Base-by-base conservation (phyloP, 1,140 invertebrate species). In the Oscheius sp. region DNA sequence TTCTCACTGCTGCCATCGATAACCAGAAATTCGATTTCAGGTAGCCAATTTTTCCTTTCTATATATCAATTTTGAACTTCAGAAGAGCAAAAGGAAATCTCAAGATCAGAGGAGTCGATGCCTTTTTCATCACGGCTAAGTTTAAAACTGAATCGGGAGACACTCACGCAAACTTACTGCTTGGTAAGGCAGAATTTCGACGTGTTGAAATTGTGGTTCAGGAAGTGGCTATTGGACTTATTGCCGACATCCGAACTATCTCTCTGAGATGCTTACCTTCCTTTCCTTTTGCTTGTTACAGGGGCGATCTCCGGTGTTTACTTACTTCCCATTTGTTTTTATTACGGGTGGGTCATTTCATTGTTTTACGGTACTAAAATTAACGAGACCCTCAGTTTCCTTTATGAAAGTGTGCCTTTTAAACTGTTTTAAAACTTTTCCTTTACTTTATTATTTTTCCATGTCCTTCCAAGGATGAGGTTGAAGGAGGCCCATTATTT, bases 241-340 rank as follows among this genome's bases (percentile, higher is more conserved):
- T 23, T 68, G 67, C 26, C n/a, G 67, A 13, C 67, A 68, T 42
- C 67, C 67, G 4, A 68, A 68, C 55, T 68, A 68, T 55, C 28
- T 55, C 1, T 58, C 67, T 1, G 67, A 68, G 61, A 55, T 55
- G 3, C 2, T 59, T n/a, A 35, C 67, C 1, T 68, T 59, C 28
- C 18, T 52, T 1, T 31, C 67, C 0, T 68, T 68, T 35, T 68
- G 49, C 1, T 32, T 38, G 23, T 59, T 68, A 2, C 67, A 68
- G 23, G 67, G 67, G 0, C 55, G 52, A 32, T 55, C 67, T 36
- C 55, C 67, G 3, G 20, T 42, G 7, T 29, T 68, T 42, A 34
- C 49, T n/a, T 55, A 68, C 23, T 42, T 68, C 23, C 67, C 67
- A 18, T 59, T 35, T 18, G 2, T 68, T 7, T 68, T 68, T 31